Conservation (phyloP, 2,113 vertebrate genomes). For the Atractosteus spatula region DNA sequence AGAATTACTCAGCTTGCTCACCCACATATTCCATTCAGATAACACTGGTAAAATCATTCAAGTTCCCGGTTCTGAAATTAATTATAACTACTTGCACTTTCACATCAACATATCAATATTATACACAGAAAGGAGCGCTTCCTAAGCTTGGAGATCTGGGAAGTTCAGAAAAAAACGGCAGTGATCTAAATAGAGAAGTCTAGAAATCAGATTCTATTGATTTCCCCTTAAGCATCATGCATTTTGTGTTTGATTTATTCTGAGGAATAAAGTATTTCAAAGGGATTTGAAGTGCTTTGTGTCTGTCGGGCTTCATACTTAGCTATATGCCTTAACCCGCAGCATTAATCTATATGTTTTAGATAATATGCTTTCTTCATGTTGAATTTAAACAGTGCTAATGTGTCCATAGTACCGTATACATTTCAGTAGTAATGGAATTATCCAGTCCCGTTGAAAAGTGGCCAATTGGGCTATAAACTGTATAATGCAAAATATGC, state of each 20-base stretch:
- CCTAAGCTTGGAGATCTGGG: neutral
- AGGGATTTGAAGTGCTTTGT: neutral
- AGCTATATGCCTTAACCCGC: neutral
- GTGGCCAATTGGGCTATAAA: too few relatives aligned
- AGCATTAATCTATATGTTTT: neutral
- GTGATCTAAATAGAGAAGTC: conserved; percentile 6
- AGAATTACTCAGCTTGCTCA: neutral
- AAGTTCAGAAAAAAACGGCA: neutral
- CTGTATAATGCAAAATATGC: neutral
- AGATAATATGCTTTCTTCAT: neutral
- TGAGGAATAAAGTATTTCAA: conserved; percentile 16
- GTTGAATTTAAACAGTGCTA: neutral
- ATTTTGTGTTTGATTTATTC: conserved; percentile 21
- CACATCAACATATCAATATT: too few relatives aligned
- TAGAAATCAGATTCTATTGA: conserved; percentile 14
- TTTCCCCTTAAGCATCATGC: conserved; percentile 21
- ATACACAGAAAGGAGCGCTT: too few relatives aligned
- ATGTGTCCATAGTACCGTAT: neutral
- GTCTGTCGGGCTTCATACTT: neutral
- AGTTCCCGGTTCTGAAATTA: conserved; percentile 3
- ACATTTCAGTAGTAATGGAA: neutral
- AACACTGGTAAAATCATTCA: conserved; percentile 7
- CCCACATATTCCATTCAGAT: conserved; percentile 2
- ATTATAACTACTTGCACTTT: too few relatives aligned
- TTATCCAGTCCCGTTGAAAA: neutral